These are phyloP conservation scores for Drosophila tripunctata DNA, from an alignment of 2,888 invertebrate species.

Conservation along the genomic window DNA sequence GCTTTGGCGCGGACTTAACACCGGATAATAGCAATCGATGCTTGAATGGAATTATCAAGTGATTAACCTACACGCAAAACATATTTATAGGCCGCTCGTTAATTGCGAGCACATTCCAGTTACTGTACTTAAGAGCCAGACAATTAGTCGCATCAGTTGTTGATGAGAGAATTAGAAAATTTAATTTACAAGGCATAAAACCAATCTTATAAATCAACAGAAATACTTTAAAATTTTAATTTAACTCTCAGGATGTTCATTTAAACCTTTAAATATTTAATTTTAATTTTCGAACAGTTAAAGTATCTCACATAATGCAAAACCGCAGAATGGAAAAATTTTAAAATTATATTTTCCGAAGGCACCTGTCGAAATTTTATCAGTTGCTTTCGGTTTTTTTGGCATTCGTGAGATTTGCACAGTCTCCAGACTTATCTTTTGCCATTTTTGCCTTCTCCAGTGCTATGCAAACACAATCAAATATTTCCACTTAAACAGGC, in stretches of 20 bases:
- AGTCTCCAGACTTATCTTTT: neutral
- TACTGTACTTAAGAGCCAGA: neutral
- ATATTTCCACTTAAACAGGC: conserved; percentile 54
- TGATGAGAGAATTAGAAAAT: neutral
- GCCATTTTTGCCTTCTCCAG: conserved; percentile 59
- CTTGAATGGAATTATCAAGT: conserved; percentile 20
- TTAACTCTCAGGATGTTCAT: no score
- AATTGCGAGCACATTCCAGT: conserved; percentile 1
- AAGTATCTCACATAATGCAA: no score
- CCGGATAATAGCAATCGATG: conserved; percentile 32
- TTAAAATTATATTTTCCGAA: no score
- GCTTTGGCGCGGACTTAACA: conserved; percentile 44
- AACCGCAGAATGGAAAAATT: no score
- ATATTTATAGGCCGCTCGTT: conserved; percentile 1
- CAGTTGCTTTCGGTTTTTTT: conserved; percentile 2
- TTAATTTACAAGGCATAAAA: neutral
- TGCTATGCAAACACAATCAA: conserved; percentile 70
- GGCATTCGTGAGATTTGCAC: neutral
- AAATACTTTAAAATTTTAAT: no score
- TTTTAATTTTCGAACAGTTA: no score
- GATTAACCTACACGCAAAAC: conserved; percentile 7
- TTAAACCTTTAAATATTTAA: no score
- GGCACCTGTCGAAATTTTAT: neutral
- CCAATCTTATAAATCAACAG: no score
- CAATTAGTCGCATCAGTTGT: conserved; percentile 1